Evolutionary conservation across 1,140 invertebrate species (phyloP).

Genomic region (Amyelois transitella): DNA sequence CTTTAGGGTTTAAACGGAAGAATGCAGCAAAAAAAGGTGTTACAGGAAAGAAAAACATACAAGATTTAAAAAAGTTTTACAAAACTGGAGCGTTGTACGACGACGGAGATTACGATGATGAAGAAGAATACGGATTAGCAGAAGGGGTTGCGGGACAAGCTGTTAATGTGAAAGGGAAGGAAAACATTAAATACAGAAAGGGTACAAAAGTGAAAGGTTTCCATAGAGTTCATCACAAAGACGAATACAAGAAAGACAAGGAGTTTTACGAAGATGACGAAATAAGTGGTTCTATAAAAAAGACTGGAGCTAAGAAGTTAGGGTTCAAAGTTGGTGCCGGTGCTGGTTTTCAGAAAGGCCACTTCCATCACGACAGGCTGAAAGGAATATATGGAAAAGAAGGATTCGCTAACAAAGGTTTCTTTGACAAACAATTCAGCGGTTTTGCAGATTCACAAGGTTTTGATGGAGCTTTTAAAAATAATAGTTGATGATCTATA

Average conservation of each 20-base stretch:
- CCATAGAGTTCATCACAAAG: constrained; percentile 81
- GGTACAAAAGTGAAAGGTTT: constrained; percentile 80
- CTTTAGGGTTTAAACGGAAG: constrained; percentile 42
- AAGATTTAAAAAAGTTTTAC: constrained; percentile 62
- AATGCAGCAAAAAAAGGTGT: constrained; percentile 67
- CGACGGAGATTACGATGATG: constrained; percentile 48
- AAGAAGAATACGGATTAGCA: constrained; percentile 47
- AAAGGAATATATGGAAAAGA: constrained; percentile 65
- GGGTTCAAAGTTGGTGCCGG: constrained; percentile 68
- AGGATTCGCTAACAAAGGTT: constrained; percentile 72
- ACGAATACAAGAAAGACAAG: constrained; percentile 83
- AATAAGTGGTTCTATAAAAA: constrained; percentile 77
- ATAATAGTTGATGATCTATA: constrained; percentile 41
- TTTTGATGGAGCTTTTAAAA: constrained; percentile 62
- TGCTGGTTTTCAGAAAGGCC: constrained; percentile 70
- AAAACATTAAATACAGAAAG: constrained; percentile 76
- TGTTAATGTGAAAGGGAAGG: constrained; percentile 59
- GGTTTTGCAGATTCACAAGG: constrained; percentile 68
- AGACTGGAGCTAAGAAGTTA: constrained; percentile 73
- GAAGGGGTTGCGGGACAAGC: constrained; percentile 44
- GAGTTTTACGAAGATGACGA: constrained; percentile 81
- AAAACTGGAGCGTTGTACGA: constrained; percentile 52
- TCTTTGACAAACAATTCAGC: constrained; percentile 56
- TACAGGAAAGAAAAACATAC: constrained; percentile 55
- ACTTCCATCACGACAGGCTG: constrained; percentile 68